Evolutionary conservation across 2,113 vertebrate genomes (phyloP).

Genomic region (Arizona elegans): DNA sequence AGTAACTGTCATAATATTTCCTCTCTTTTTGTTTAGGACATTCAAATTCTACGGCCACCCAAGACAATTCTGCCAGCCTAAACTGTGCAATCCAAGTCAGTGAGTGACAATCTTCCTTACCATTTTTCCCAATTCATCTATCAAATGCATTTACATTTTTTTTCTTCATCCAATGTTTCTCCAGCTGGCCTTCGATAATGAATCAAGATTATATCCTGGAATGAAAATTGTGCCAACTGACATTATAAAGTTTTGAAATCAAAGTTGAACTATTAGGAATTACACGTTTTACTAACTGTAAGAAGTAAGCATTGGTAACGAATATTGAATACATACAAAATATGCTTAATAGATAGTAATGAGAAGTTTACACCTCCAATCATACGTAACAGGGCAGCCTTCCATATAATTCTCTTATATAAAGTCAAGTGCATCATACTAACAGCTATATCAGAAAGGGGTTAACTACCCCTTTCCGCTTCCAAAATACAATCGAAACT

Average conservation of each 20-base stretch:
- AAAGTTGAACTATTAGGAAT: slow-evolving; percentile 3
- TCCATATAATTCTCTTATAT: not conserved
- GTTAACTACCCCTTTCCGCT: not conserved
- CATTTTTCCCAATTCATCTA: not conserved
- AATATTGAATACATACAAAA: not conserved
- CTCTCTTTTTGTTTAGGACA: not conserved
- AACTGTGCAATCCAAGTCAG: not conserved
- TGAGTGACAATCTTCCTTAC: not conserved
- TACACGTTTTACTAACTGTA: not conserved
- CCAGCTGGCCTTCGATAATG: not conserved
- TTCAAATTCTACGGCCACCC: not conserved
- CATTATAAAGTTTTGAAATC: slow-evolving; percentile 12
- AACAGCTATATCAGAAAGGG: not conserved
- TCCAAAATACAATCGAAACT: not conserved
- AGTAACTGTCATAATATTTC: not conserved
- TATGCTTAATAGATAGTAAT: not conserved
- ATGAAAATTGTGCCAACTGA: not conserved
- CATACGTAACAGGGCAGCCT: not conserved
- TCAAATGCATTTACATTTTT: not conserved
- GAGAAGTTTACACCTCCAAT: not conserved
- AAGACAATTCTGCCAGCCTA: not conserved
- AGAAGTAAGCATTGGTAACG: not conserved
- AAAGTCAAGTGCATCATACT: not conserved
- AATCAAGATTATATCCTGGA: not conserved
- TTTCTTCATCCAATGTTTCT: not conserved